Evolutionary conservation across 1,140 invertebrate genomes (phyloP).

Genomic region (Cotesia typhae): DNA sequence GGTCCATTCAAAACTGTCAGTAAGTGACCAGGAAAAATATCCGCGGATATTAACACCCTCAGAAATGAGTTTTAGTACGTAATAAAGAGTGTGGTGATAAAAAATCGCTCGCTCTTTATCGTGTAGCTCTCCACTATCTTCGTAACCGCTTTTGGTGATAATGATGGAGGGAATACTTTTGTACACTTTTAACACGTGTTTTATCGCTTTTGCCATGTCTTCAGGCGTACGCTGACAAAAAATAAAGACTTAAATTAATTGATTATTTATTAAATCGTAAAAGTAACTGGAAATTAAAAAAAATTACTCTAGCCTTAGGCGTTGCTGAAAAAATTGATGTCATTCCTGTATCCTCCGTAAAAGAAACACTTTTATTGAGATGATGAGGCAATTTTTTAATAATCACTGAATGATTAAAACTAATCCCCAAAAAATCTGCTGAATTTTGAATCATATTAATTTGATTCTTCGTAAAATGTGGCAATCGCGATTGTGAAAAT

Average conservation of each 20-base stretch:
- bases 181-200: conserved; percentile 63
- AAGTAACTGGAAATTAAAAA: too few species aligned
- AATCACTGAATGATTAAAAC: conserved; percentile 53
- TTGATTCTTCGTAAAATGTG: conserved; percentile 62
- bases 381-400: conserved; percentile 11
- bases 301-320: too few species aligned
- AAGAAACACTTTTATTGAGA: conserved; percentile 3
- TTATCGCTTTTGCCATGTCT: conserved; percentile 61
- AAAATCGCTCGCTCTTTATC: conserved; percentile 66
- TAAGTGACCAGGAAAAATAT: conserved; percentile 78
- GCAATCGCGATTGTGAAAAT: conserved; percentile 63
- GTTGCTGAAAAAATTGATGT: too few species aligned
- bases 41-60: conserved; percentile 65
- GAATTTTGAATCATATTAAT: conserved; percentile 58
- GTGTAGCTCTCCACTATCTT: conserved; percentile 62
- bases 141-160: conserved; percentile 70
- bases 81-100: conserved; percentile 49
- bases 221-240: conserved; percentile 52
- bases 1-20: conserved; percentile 83
- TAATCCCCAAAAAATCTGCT: conserved; percentile 61
- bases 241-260: too few species aligned
- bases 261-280: too few species aligned
- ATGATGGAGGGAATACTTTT: conserved; percentile 57
- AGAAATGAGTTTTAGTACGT: conserved; percentile 60
- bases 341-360: conserved; percentile 29